Conservation (phyloP, 2,113 vertebrate genomes). For the Rhombomys opimus region DNA sequence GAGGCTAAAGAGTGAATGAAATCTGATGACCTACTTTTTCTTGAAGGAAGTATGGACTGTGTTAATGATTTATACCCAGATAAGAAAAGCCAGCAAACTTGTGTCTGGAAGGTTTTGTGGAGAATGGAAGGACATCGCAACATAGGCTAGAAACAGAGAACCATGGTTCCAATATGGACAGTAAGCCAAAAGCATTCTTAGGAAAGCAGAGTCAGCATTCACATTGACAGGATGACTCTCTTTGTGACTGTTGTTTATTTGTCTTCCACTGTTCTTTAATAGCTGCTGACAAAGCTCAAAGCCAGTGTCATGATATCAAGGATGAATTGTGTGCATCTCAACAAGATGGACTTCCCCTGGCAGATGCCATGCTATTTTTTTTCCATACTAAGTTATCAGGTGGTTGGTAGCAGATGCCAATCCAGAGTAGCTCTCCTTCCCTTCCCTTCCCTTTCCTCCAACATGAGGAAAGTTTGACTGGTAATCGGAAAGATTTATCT, state of each 20-base stretch:
- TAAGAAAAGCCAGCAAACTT: background rate
- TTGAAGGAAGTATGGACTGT: background rate
- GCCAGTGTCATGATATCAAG: background rate
- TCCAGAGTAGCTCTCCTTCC: background rate
- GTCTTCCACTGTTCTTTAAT: background rate
- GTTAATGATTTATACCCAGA: background rate
- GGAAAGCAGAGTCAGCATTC: background rate
- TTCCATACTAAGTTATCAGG: background rate
- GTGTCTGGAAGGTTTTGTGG: background rate
- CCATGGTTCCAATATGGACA: background rate
- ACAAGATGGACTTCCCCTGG: background rate
- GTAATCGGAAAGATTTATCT: slow-evolving; percentile 18
- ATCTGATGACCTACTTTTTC: background rate
- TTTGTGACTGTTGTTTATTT: background rate
- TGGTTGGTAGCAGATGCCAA: background rate
- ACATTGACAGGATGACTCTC: background rate
- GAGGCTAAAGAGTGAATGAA: background rate
- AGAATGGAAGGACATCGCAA: background rate
- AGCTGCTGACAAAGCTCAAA: background rate
- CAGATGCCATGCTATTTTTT: background rate
- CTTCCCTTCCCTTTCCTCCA: background rate
- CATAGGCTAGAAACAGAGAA: background rate
- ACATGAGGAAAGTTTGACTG: background rate
- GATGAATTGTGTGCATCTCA: background rate
- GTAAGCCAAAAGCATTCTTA: background rate